Percentiles rank a stretch among this genome's conserved stretches.
phyloP scores from a whole-genome alignment of 2,113 vertebrate species.

The Triplophysa tibetana region DNA sequence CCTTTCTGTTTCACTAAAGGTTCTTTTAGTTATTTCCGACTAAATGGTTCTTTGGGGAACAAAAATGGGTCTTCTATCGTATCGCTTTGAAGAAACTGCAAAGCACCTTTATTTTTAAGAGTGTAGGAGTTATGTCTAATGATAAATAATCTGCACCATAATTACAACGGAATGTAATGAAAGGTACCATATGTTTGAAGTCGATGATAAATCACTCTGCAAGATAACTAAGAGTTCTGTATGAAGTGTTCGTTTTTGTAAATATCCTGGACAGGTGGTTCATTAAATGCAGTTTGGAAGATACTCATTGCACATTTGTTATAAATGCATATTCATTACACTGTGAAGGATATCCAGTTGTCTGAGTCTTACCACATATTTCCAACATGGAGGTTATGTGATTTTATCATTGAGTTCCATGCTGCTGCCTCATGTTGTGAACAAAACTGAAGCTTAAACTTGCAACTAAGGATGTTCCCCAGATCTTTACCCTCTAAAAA shows the following conservation, averaged over 20 bases:
- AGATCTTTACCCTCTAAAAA: background rate
- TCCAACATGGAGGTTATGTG: background rate
- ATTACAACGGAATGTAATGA: slow-evolving; percentile 32
- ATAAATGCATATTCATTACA: background rate
- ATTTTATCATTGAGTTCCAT: background rate
- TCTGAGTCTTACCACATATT: background rate
- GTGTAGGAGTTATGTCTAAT: slow-evolving; percentile 14
- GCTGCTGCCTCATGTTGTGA: background rate
- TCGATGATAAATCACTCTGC: slow-evolving; percentile 16
- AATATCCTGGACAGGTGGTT: slow-evolving; percentile 21
- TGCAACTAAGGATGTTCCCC: background rate
- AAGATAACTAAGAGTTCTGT: slow-evolving; percentile 16
- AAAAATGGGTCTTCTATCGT: too few species aligned
- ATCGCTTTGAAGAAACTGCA: too few species aligned
- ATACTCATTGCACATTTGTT: slow-evolving; percentile 8
- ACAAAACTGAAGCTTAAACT: background rate
- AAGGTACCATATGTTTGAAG: slow-evolving; percentile 28
- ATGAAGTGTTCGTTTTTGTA: slow-evolving; percentile 18
- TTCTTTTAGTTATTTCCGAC: too few species aligned
- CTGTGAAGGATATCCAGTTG: background rate
- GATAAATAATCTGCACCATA: slow-evolving; percentile 28
- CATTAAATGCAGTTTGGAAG: slow-evolving; percentile 13
- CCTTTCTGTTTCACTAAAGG: too few species aligned
- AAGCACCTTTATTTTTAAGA: too few species aligned
- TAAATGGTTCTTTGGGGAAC: too few species aligned